Evolutionary conservation across 2,888 invertebrate species (phyloP), one percentile per base, ranked within the genome.

Genomic region (Watsonalla binaria): DNA sequence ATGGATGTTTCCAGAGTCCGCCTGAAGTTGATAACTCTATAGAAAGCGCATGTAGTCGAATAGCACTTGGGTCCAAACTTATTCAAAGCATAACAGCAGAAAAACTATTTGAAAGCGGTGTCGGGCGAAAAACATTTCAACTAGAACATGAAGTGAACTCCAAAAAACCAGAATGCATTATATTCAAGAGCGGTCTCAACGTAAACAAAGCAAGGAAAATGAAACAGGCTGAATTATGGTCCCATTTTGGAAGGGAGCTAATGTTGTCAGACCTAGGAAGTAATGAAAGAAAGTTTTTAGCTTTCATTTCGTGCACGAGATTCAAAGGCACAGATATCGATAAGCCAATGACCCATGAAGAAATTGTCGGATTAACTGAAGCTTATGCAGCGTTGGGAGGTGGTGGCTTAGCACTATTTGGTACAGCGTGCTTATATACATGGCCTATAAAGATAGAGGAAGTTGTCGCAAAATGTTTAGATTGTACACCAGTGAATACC

Each of bases 311-410:
- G 0, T 97, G 97, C 79, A 97, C 98, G 0, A 92, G 94, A 68
- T 97, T 95, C 80, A 90, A 93, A 68, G 94, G 94, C 6, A 91
- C 86, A 34, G 92, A 91, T 66, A 87, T 92, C 5, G 92, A 93
- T 51, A 92, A 92, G 60, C 92, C 93, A 47, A 92, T 92, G 78
- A 93, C 93, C 0, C 94, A 96, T 74, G 93, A 94, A 51, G 95
- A 94, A 75, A 93, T 94, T 37, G 86, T 94, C 66, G 91, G 92
- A 2, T 89, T 94, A 61, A 94, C 95, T 6, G 93, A 94, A 76
- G 97, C 94, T 0, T 95, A 97, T 80, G 96, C 96, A n/a, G 98
- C 98, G 0, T 89, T 98, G 55, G 98, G 98, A 45, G 96, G 96
- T 13, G 98, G 98, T 34, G 98, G 98, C 0, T 87, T 99, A 57